Evolutionary conservation across 2,888 invertebrate genomes (phyloP), one percentile per base, ranked within the genome.

Genomic region (Cerastoderma edule): DNA sequence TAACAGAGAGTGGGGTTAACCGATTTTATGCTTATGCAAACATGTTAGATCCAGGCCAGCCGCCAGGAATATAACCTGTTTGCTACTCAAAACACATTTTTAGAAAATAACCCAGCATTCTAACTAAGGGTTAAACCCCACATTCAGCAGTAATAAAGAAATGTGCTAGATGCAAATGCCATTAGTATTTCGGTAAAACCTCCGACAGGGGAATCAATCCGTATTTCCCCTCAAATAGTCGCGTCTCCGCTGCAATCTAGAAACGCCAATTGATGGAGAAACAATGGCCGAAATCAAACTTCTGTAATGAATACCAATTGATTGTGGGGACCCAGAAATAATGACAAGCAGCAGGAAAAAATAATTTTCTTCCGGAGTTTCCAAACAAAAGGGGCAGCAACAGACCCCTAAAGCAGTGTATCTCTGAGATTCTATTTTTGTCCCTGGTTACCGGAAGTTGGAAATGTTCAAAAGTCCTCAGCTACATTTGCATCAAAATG

Each of bases 271-370:
- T 76, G 80, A 80, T 76, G 68, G 53, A 68, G 71, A 80, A 80
- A 80, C 80, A 80, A 80, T 80, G 63, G 75, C 60, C 46, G 44
- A 73, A 67, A 72, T 72, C 67, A 60, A 60, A 72, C 66, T 35
- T 67, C 71, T 46, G 67, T 78, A 78, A 78, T 78, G 78, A 78
- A 78, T 78, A 78, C 67, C 73, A 78, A 78, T 78, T 67, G 67
- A 60, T 60, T 60, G 22, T 39, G 39, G 60, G 39, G 32, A 22
- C 50, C 19, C 35, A 39, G 32, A 39, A 60, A 60, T 39, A 39
- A 60, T 60, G 60, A 60, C 32, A 28, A 57, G 33, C 33, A 33
- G 57, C 57, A 57, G 57, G 32, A 28, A 22, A 22, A n/a, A 57
- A 32, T 57, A 57, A 57, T 46, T 16, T n/a, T n/a, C n/a, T n/a